Percentiles rank a stretch among this genome's conserved stretches.
Evolutionary conservation across 2,113 vertebrate genomes (phyloP).

Genomic region (human (Homo sapiens)): DNA sequence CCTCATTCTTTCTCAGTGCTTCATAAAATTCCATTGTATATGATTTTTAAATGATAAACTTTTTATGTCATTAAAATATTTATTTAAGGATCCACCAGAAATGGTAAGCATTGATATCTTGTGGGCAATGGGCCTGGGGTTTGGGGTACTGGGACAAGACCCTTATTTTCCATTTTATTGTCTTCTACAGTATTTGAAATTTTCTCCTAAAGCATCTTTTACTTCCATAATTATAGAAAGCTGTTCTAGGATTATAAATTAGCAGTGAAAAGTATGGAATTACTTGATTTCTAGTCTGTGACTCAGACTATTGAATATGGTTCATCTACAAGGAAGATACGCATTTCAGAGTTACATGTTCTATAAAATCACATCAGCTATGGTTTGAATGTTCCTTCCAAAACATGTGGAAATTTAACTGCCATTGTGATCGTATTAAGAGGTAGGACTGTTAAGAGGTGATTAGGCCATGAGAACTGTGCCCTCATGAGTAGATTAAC

Average conservation of each 20-base stretch:
- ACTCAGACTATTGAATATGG: background rate
- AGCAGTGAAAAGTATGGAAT: background rate
- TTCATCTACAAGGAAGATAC: background rate
- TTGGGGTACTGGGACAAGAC: background rate
- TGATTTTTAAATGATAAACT: background rate
- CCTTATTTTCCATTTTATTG: background rate
- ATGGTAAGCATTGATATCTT: background rate
- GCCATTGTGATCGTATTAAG: background rate
- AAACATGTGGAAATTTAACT: background rate
- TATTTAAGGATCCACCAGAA: background rate
- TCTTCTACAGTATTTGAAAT: background rate
- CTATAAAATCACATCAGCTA: background rate
- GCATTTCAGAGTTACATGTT: background rate
- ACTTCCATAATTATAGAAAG: slow-evolving; percentile 22
- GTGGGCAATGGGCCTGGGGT: background rate
- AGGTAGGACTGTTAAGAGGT: background rate
- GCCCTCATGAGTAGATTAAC: background rate
- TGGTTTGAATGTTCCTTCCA: background rate
- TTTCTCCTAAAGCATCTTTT: slow-evolving; percentile 19
- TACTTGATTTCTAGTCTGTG: background rate
- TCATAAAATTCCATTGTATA: background rate
- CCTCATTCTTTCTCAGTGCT: background rate
- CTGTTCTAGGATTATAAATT: background rate
- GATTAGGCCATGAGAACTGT: background rate
- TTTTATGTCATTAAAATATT: background rate